phyloP scores from a whole-genome alignment of 64 coral and sea anemone genomes.

The Platygyra sinensis region DNA sequence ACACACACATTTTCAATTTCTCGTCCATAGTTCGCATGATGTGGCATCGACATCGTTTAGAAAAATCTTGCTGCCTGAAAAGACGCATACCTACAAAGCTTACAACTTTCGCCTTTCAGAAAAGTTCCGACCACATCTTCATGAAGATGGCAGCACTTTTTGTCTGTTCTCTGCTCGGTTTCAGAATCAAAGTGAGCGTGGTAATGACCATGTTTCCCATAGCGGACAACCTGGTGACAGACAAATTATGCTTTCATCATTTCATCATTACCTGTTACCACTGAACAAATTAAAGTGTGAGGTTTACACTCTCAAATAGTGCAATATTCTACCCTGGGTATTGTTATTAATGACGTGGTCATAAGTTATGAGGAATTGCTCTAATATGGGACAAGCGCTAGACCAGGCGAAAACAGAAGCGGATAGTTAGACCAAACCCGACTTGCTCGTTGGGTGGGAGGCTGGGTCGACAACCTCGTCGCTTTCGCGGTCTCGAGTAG shows the following conservation, averaged over 20 bases:
- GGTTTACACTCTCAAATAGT: too few relatives aligned
- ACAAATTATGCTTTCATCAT: too few relatives aligned
- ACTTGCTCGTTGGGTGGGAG: too few relatives aligned
- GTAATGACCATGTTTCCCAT: conserved; percentile 72
- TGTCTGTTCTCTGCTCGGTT: conserved; percentile 62
- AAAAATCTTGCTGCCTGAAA: neutral
- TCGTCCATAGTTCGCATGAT: neutral
- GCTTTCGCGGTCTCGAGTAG: too few relatives aligned
- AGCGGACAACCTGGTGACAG: conserved; percentile 61
- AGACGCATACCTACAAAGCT: conserved; percentile 48
- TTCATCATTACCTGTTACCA: neutral
- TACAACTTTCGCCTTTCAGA: conserved; percentile 19
- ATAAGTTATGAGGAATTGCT: too few relatives aligned
- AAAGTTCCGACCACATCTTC: conserved; percentile 39
- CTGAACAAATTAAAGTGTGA: neutral
- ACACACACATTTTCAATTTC: too few relatives aligned
- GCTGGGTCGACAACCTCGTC: too few relatives aligned
- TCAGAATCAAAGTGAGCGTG: conserved; percentile 83
- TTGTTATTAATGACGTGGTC: too few relatives aligned
- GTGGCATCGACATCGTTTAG: neutral
- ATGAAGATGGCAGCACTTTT: conserved; percentile 73
- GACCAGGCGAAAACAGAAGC: too few relatives aligned
- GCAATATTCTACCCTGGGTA: too few relatives aligned
- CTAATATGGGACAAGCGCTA: too few relatives aligned
- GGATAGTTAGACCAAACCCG: too few relatives aligned